Base-by-base conservation (phyloP, 2,888 invertebrate species). In the Apodemia hepburni region DNA sequence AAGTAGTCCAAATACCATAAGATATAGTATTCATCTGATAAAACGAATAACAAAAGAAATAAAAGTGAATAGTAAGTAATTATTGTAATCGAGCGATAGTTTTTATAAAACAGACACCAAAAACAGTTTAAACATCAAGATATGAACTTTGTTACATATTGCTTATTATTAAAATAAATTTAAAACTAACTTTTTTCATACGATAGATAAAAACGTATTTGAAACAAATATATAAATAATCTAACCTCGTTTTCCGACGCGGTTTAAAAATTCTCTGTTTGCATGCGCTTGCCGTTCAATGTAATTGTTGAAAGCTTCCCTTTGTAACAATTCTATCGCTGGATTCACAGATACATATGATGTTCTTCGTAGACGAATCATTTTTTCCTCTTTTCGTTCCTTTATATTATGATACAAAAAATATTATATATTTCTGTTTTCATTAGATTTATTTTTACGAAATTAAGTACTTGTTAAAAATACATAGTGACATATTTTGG, bases 181-280 rank as follows among this genome's bases (percentile, higher is more conserved):
- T 12, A 38, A 38, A 11, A 38, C 12, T 12, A 35, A 35, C 2
- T 38, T 38, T 9, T 38, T 38, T 38, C 29, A 38, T 38, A 38
- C 38, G 38, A 12, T 3, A 11, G 12, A 38, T 38, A 38, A 38
- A 11, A 12, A 38, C 1, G 12, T 2, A 38, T 38, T 38, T 38
- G 1, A 45, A n/a, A 45, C 5, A 47, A 47, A 47, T 47, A 65
- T 54, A 15, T 60, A 22, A 18, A 29, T 6, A n/a, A 38, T 64
- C 86, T 81, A 73, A 89, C 89, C 87, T 85, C 88, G 74, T 75
- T 89, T 88, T 38, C 88, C 89, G 61, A 89, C 74, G 63, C 79
- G 77, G 72, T 88, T 80, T 61, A 89, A 77, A 71, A 74, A 80
- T 63, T 79, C 72, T 64, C 88, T 74, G 77, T 89, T 89, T 63